A percentile compares a stretch with the other conserved stretches of the same genome.
These are phyloP conservation scores for Tenebrosternarchus preto DNA, from an alignment of 2,113 vertebrate genomes.

Conservation along the genomic window DNA sequence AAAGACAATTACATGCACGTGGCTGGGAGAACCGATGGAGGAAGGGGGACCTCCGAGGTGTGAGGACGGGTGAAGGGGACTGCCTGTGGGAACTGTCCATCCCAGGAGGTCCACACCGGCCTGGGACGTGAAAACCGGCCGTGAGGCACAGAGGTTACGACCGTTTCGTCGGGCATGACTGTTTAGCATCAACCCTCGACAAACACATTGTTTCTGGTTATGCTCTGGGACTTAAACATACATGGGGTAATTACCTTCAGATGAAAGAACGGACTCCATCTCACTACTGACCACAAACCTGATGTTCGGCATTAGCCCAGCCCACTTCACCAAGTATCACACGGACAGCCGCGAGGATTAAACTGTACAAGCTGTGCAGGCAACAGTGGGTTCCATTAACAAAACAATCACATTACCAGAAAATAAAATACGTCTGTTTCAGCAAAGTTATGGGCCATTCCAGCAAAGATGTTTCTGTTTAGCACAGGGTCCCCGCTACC, in stretches of 20 bases:
- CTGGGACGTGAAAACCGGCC: slow-evolving; percentile 39
- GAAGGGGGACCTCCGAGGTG: slow-evolving; percentile 18
- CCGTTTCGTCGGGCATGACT: slow-evolving; percentile 31
- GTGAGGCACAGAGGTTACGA: slow-evolving; percentile 29
- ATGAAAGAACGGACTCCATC: slow-evolving; percentile 48
- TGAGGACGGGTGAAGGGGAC: slow-evolving; percentile 31
- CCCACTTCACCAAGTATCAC: slow-evolving; percentile 29
- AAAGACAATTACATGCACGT: background rate
- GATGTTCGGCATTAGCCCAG: slow-evolving; percentile 37
- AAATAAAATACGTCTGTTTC: too few relatives aligned
- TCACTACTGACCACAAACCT: slow-evolving; percentile 29
- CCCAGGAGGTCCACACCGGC: slow-evolving; percentile 25
- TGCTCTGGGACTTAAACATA: slow-evolving; percentile 44
- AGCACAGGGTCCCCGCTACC: too few relatives aligned
- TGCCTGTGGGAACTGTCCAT: slow-evolving; percentile 57
- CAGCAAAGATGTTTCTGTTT: too few relatives aligned
- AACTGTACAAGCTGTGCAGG: slow-evolving; percentile 15
- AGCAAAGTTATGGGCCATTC: too few relatives aligned
- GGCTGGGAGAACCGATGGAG: background rate
- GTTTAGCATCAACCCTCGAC: slow-evolving; percentile 55
- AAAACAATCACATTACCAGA: background rate
- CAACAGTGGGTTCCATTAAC: slow-evolving; percentile 2
- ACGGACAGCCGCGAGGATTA: background rate
- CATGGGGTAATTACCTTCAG: slow-evolving; percentile 52
- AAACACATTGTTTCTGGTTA: slow-evolving; percentile 54